Percentiles rank a stretch among this genome's conserved stretches.
phyloP scores from a whole-genome alignment of 2,113 vertebrate species.

The Geococcyx californianus region DNA sequence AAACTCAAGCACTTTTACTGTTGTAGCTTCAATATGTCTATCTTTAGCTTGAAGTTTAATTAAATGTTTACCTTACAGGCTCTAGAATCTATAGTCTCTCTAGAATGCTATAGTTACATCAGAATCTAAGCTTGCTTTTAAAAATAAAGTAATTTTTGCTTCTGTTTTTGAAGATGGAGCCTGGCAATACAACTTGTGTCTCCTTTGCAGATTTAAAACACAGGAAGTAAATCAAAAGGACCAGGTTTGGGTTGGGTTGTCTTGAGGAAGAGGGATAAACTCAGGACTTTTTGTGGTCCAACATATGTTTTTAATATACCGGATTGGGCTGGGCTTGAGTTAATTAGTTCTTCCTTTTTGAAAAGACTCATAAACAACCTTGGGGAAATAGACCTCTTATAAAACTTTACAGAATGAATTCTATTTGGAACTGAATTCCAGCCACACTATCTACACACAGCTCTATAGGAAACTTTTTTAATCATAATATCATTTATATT shows the following conservation, averaged over 20 bases:
- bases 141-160: not conserved
- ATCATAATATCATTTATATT: not conserved
- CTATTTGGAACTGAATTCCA: not conserved
- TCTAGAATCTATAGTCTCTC: not conserved
- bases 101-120: not conserved
- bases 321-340: not conserved
- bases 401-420: not conserved
- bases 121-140: not conserved
- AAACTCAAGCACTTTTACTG: not conserved
- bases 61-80: not conserved
- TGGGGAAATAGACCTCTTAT: not conserved
- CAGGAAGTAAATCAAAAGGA: not conserved
- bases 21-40: not conserved
- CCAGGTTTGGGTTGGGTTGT: not conserved
- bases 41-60: not conserved
- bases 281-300: not conserved
- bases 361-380: constrained; percentile 22
- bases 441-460: not conserved
- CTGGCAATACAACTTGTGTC: not conserved
- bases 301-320: not conserved
- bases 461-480: not conserved
- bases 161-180: not conserved
- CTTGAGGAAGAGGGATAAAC: not conserved
- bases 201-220: not conserved
- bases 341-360: not conserved